Base-by-base conservation (phyloP, 2,888 invertebrate genomes). In the Ypsolopha scabrella region DNA sequence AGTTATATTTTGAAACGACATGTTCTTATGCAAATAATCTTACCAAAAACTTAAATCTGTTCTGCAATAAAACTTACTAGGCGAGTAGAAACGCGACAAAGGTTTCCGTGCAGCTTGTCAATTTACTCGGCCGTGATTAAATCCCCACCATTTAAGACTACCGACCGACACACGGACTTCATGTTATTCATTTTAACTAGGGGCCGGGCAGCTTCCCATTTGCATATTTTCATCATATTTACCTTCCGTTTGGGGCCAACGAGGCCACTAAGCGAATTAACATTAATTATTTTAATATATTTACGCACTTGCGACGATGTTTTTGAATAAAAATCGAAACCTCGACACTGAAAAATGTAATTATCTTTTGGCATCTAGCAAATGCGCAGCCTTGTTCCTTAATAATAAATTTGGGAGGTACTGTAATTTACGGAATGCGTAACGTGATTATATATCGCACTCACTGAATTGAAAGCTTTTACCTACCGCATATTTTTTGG, bases 141-240 rank as follows among this genome's bases (percentile, higher is more conserved):
- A 64, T 62, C 62, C 61, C 55, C 50, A 55, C 59, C 61, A 61
- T 60, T 60, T 58, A 55, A 52, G 44, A 34, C 37, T 41, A 34
- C 44, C 34, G 49, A 24, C 24, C 24, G 52, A 50, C 49, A 39
- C 50, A 46, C 41, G 45, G 59, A 55, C 53, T 54, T 55, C 61
- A 57, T 59, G 62, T 68, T 72, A 73, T 75, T 75, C 69, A 72
- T 73, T 76, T 70, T 67, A 71, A 71, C 71, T 66, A 68, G 68
- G 67, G 65, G 70, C 48, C 49, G 50, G 54, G 61, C 11, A 34
- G 34, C 33, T 11, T 10, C 51, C 41, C 14, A 74, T 80, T 80
- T 72, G 70, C 80, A 80, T 80, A 80, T 75, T 80, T 79, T 75
- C 72, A 67, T 72, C 72, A 75, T 73, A 75, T 73, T 73, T 72